Evolutionary conservation across 2,797 vertebrate genomes (phyloP), one percentile per base, ranked within the genome.

Genomic region (Alca torda): DNA sequence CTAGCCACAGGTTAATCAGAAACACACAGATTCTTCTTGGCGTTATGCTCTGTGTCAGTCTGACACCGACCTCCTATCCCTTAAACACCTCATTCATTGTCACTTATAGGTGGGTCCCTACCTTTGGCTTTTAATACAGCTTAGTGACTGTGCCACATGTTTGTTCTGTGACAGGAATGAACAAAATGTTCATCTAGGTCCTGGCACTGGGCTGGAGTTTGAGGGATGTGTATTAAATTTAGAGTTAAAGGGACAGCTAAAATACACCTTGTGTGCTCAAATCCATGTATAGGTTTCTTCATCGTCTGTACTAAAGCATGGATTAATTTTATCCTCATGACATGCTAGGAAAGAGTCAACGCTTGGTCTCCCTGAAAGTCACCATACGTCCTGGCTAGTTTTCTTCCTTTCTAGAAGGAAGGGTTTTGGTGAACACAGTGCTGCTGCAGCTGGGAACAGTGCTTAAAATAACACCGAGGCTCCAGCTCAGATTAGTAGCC

Each of bases 381-480:
- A 84, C 85, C 54, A 77, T 65, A 87, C 20, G 11, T 84, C 35
- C 53, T 77, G 60, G 41, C 50, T 57, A 80, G 45, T 64, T 83
- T 74, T 64, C 63, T 94, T 80, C 76, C 76, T 91, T 93, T 90
- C 82, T 78, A 61, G 88, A 83, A 95, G 64, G 59, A 93, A 63
- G 61, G 13, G 6, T 64, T 89, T 87, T 94, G 93, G 92, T 10
- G 6, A 94, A 30, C n/a, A 31, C 41, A 48, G 51, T 61, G 33
- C 75, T 87, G 54, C 86, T 93, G 93, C 92, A 94, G 93, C 95
- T 95, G 89, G 68, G 90, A 95, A 80, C 84, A 35, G 57, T 7
- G 76, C 96, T 96, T 95, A 95, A 96, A 95, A 95, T 96, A 96
- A 90, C 81, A 57, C 25, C 0, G 4, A 84, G 54, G 50, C 82